A percentile compares a stretch with the other conserved stretches of the same genome.
Conservation (phyloP, 2,888 invertebrate genomes). For the Aethes cnicana region DNA sequence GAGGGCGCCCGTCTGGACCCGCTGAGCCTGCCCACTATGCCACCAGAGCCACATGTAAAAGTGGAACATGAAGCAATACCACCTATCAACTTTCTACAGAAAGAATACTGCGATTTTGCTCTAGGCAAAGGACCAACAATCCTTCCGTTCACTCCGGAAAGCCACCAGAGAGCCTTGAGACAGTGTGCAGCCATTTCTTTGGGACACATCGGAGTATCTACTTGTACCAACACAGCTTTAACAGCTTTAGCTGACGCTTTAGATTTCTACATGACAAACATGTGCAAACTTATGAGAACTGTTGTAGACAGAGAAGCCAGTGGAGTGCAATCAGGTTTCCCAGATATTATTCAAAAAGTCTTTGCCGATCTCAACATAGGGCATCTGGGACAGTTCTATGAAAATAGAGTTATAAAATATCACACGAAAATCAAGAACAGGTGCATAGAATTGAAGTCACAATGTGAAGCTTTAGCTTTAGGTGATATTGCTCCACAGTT, state of each 20-base stretch:
- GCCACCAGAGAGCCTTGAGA: constrained; percentile 67
- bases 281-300: constrained; percentile 69
- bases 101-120: constrained; percentile 72
- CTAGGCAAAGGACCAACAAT: constrained; percentile 68
- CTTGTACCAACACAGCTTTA: constrained; percentile 67
- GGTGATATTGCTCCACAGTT: constrained; percentile 65
- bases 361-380: constrained; percentile 71
- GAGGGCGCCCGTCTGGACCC: constrained; percentile 62
- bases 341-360: constrained; percentile 75
- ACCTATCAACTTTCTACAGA: constrained; percentile 68
- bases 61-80: constrained; percentile 58
- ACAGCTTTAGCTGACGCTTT: constrained; percentile 66
- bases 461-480: constrained; percentile 62
- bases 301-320: constrained; percentile 70
- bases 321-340: constrained; percentile 66
- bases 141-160: constrained; percentile 71
- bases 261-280: constrained; percentile 67
- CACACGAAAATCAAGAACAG: constrained; percentile 62
- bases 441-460: constrained; percentile 55
- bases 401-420: constrained; percentile 65
- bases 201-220: constrained; percentile 65
- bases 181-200: constrained; percentile 75
- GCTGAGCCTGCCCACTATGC: constrained; percentile 58
- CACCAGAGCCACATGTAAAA: constrained; percentile 59
- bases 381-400: constrained; percentile 69